A percentile compares a stretch with the other conserved stretches of the same genome.
phyloP scores from a whole-genome alignment of 1,140 invertebrate species.

The Apocrypta bakeri region DNA sequence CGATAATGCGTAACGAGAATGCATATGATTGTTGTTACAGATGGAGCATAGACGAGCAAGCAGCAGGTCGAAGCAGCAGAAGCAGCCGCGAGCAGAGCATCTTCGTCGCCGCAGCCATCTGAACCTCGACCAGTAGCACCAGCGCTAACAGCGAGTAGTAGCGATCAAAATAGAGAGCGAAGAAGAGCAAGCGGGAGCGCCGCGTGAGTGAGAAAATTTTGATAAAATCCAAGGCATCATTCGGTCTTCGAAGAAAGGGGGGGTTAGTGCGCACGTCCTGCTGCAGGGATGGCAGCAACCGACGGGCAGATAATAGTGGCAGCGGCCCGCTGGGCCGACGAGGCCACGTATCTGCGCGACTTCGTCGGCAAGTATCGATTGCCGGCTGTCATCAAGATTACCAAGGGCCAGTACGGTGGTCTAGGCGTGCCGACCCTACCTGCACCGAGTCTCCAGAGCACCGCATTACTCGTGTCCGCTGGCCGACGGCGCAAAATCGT shows the following conservation, averaged over 20 bases:
- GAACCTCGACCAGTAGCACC: slow-evolving; percentile 7
- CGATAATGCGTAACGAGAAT: no score
- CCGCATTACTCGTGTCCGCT: slow-evolving; percentile 87
- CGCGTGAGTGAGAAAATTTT: slow-evolving; percentile 5
- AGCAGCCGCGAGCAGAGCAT: slow-evolving; percentile 44
- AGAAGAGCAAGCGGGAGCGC: slow-evolving; percentile 43
- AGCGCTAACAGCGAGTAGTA: slow-evolving; percentile 37
- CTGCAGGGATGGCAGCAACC: slow-evolving; percentile 82
- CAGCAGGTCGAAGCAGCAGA: slow-evolving; percentile 44
- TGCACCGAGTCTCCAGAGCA: slow-evolving; percentile 87
- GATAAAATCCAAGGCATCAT: not conserved
- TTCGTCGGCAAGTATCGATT: slow-evolving; percentile 86
- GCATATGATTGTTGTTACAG: slow-evolving; percentile 39
- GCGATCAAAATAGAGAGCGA: not conserved
- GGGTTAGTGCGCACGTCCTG: not conserved
- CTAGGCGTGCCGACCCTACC: slow-evolving; percentile 90
- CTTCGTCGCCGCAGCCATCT: slow-evolving; percentile 19
- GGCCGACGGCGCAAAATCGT: slow-evolving; percentile 90
- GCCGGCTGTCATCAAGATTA: slow-evolving; percentile 91
- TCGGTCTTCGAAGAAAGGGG: not conserved
- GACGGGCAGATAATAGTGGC: slow-evolving; percentile 89
- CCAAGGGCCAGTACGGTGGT: slow-evolving; percentile 93
- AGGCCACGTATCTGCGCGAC: slow-evolving; percentile 85
- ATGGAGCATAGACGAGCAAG: slow-evolving; percentile 57
- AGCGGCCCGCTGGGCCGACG: slow-evolving; percentile 89